A percentile compares a stretch with the other conserved stretches of the same genome.
Evolutionary conservation across 1,140 invertebrate genomes (phyloP).

Genomic region (Panonychus citri): DNA sequence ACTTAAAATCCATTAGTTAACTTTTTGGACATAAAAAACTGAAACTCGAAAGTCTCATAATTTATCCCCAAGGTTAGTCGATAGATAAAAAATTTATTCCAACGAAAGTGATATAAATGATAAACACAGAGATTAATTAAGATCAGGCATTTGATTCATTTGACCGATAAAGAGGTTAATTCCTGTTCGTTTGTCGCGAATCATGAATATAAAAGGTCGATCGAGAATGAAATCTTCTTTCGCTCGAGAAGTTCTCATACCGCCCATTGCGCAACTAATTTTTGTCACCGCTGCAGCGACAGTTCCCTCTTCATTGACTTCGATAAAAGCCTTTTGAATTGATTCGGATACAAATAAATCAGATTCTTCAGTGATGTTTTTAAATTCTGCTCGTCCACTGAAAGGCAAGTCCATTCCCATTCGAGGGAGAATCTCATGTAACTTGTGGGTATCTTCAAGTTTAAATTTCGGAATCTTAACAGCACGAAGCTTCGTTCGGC

Average conservation of each 20-base stretch:
- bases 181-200: constrained; percentile 33
- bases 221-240: constrained; percentile 38
- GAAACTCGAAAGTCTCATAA: no score
- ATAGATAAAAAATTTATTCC: no score
- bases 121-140: no score
- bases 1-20: no score
- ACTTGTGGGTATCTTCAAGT: constrained; percentile 37
- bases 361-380: constrained; percentile 28
- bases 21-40: no score
- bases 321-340: constrained; percentile 19
- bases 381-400: constrained; percentile 27
- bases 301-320: constrained; percentile 25
- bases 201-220: constrained; percentile 44
- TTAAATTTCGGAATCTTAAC: constrained; percentile 49
- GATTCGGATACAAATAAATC: constrained; percentile 25
- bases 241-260: no score
- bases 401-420: constrained; percentile 46
- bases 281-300: constrained; percentile 23
- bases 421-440: constrained; percentile 35
- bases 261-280: neutral
- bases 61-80: no score
- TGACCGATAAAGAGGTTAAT: constrained; percentile 38
- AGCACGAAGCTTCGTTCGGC: no score
- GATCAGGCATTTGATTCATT: no score
- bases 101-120: no score